Conservation (phyloP, 2,797 vertebrate species). For the Hydrophis major region DNA sequence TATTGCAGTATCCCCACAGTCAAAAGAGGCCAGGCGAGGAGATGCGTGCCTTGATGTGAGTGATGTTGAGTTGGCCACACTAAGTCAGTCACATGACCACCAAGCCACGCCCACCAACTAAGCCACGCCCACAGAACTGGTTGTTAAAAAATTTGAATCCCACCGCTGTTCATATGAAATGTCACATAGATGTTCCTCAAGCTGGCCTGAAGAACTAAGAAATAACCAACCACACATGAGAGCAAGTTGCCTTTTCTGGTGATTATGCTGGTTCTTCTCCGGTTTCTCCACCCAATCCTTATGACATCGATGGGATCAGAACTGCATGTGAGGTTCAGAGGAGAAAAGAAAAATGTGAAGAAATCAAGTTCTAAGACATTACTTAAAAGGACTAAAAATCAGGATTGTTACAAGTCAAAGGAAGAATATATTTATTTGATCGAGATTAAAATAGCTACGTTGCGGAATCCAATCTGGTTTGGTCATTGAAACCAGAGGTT, state of each 20-base stretch:
- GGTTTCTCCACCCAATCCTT: neutral
- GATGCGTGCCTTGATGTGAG: no score
- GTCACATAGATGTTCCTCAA: neutral
- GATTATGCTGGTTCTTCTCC: neutral
- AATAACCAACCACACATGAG: neutral
- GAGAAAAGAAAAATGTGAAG: neutral
- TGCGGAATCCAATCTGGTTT: neutral
- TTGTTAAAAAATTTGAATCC: no score
- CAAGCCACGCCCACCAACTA: no score
- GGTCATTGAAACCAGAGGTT: no score
- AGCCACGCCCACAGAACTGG: no score
- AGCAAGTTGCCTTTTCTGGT: neutral
- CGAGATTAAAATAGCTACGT: neutral
- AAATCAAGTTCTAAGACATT: neutral
- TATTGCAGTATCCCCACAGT: no score
- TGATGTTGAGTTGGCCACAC: no score
- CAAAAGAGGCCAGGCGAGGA: no score
- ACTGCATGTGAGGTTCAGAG: neutral
- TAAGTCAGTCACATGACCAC: no score
- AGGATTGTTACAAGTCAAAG: neutral
- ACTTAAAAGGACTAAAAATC: neutral
- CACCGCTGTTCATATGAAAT: neutral
- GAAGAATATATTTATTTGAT: neutral
- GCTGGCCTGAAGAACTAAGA: neutral
- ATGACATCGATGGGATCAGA: neutral